phyloP scores from a whole-genome alignment of 2,888 invertebrate genomes.

The Leptopterna dolabrata region DNA sequence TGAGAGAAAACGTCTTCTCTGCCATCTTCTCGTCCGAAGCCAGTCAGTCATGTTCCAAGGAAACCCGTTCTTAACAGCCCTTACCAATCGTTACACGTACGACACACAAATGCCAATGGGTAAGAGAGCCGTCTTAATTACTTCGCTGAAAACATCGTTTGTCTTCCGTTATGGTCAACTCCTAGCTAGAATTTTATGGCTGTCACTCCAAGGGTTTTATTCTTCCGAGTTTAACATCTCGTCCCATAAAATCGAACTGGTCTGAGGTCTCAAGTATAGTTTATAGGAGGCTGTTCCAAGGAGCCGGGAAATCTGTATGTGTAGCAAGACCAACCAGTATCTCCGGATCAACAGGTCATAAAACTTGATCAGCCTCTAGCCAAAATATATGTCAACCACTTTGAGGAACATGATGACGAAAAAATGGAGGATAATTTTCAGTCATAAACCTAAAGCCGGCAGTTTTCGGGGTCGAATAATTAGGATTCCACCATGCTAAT shows the following conservation, averaged over 20 bases:
- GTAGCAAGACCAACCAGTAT: constrained; percentile 64
- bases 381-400: no score
- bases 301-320: constrained; percentile 64
- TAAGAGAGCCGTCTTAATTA: not conserved
- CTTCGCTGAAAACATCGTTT: not conserved
- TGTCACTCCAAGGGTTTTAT: not conserved
- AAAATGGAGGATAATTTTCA: no score
- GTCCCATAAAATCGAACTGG: not conserved
- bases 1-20: not conserved
- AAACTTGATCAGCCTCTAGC: no score
- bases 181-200: not conserved
- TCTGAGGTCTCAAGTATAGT: not conserved
- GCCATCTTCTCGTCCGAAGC: not conserved
- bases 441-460: no score
- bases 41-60: not conserved
- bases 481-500: no score
- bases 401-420: no score
- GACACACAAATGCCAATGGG: not conserved
- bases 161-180: not conserved
- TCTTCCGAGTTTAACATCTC: not conserved
- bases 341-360: no score
- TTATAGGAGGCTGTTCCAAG: not conserved
- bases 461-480: no score
- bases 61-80: not conserved
- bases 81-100: not conserved